Conservation (phyloP, 2,797 vertebrate species). For the Platalea minor region DNA sequence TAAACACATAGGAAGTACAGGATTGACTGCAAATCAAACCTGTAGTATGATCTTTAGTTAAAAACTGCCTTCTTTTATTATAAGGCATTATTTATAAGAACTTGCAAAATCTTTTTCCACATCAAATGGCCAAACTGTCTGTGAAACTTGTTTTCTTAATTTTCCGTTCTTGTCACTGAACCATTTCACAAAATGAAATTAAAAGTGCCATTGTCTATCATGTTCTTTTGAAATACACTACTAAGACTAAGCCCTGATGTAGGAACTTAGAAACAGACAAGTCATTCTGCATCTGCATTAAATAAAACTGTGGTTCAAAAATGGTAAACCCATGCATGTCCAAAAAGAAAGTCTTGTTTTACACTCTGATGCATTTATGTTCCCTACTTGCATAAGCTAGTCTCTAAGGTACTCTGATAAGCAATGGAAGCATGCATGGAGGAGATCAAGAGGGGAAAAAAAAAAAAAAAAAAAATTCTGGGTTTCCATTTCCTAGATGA, state of each 20-base stretch:
- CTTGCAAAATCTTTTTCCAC: neutral
- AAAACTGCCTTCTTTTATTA: neutral
- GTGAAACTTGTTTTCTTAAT: neutral
- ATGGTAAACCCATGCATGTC: neutral
- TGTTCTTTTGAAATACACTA: neutral
- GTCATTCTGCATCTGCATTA: neutral
- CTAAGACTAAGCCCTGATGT: neutral
- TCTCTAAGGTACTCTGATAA: neutral
- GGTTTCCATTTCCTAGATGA: neutral
- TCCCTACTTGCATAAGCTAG: neutral
- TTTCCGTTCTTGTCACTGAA: neutral
- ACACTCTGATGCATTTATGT: neutral
- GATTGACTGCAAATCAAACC: neutral
- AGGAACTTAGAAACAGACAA: neutral
- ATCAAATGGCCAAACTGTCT: neutral
- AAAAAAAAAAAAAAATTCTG: neutral
- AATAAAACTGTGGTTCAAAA: neutral
- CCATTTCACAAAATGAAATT: neutral
- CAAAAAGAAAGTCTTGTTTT: neutral
- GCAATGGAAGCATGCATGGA: neutral
- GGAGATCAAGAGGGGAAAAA: rapidly evolving
- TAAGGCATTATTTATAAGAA: neutral
- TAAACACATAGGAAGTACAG: neutral
- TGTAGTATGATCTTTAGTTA: neutral
- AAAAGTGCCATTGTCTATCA: rapidly evolving